A percentile compares a stretch with the other conserved stretches of the same genome.
phyloP scores from a whole-genome alignment of 2,113 vertebrate genomes.

The Bubo bubo region DNA sequence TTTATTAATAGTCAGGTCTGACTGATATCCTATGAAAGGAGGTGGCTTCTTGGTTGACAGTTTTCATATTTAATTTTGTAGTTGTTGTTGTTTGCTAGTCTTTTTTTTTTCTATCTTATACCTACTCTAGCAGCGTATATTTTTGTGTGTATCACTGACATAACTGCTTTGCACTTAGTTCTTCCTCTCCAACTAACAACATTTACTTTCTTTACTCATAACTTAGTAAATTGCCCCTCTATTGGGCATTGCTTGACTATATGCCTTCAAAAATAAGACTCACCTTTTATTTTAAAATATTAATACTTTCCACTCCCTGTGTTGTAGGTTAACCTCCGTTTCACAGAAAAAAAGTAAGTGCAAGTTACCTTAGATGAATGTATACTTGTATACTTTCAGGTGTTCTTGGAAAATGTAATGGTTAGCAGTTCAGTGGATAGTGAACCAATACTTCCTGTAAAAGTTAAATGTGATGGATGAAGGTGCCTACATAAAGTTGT shows the following conservation, averaged over 20 bases:
- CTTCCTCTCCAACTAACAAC: not conserved
- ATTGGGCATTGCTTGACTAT: not conserved
- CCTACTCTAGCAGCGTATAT: not conserved
- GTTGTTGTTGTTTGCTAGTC: not conserved
- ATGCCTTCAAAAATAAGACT: not conserved
- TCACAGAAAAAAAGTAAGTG: not conserved
- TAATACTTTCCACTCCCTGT: not conserved
- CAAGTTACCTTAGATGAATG: not conserved
- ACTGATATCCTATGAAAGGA: not conserved
- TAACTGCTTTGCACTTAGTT: not conserved
- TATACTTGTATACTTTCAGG: not conserved
- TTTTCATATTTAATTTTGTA: not conserved
- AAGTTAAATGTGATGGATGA: not conserved
- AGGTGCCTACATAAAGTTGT: not conserved
- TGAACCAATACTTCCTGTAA: not conserved
- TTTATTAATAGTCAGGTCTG: not conserved
- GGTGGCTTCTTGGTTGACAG: not conserved
- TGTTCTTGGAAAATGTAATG: not conserved
- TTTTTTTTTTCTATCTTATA: not conserved
- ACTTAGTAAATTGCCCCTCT: not conserved
- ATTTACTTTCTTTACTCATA: not conserved
- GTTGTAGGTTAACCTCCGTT: not conserved
- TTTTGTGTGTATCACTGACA: not conserved
- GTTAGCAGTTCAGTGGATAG: not conserved
- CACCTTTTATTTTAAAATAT: not conserved